Conservation (phyloP, 1,140 invertebrate genomes). For the Orius insidiosus region DNA sequence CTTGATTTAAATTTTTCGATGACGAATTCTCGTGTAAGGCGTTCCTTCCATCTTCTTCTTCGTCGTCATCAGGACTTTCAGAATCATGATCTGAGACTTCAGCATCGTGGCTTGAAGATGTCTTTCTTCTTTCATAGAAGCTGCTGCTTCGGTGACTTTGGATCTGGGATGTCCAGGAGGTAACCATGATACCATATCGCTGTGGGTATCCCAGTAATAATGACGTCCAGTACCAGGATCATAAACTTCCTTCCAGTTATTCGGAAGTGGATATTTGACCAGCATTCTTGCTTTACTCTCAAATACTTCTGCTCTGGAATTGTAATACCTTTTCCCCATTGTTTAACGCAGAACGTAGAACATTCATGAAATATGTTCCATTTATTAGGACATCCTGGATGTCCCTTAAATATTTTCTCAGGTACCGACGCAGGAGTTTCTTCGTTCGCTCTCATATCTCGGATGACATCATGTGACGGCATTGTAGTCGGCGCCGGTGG, state of each 20-base stretch:
- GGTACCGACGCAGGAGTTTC: conserved; percentile 9
- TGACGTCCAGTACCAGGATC: conserved; percentile 67
- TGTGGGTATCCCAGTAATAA: conserved; percentile 89
- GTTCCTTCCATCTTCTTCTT: conserved; percentile 20
- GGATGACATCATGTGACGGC: no score
- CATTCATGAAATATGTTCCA: conserved; percentile 91
- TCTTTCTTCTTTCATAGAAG: conserved; percentile 56
- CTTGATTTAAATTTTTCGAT: conserved; percentile 17
- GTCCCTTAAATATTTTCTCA: conserved; percentile 30
- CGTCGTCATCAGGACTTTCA: conserved; percentile 28
- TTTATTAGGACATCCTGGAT: conserved; percentile 86
- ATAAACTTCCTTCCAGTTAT: conserved; percentile 84
- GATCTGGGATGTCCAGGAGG: conserved; percentile 80
- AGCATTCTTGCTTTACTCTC: conserved; percentile 55
- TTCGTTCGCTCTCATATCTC: background rate
- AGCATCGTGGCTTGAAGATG: conserved; percentile 30
- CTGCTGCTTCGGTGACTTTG: conserved; percentile 59
- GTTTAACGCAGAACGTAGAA: conserved; percentile 68
- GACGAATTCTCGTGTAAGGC: conserved; percentile 6
- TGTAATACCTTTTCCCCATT: conserved; percentile 61
- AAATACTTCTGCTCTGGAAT: conserved; percentile 59
- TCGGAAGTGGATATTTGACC: conserved; percentile 77
- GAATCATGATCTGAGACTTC: conserved; percentile 30
- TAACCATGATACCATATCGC: conserved; percentile 87
- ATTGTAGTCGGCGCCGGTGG: no score